Base-by-base conservation (phyloP, 2,888 invertebrate species). In the Morpho achilles region DNA sequence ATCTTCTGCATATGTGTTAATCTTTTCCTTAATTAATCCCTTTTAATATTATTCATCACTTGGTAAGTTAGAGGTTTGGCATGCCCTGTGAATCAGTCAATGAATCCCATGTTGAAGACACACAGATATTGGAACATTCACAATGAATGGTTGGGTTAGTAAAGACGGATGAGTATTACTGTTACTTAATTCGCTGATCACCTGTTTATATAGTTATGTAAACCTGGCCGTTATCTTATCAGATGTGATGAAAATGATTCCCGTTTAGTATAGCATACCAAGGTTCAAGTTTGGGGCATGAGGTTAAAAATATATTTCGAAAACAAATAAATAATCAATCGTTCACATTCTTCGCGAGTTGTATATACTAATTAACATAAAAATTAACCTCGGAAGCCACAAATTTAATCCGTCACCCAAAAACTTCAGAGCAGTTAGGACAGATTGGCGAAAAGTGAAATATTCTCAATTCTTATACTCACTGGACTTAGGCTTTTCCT, bases 41-140 rank as follows among this genome's bases (percentile, higher is more conserved):
- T 81, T 82, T 83, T 77, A 77, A 83, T 73, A 76, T 70, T 73
- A 81, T 69, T 80, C 80, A 85, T 84, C 80, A 77, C 79, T 77
- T 81, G 80, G 76, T 74, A 76, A 76, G 77, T 75, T 79, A 84
- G 81, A 69, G 74, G 86, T 77, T 86, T 83, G 78, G 74, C 83
- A 87, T 87, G 82, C 84, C 91, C 91, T 91, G 91, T 74, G 90
- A 90, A 89, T 87, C 82, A 88, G 82, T 87, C 84, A 91, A 91
- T 80, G 87, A 84, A 82, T 82, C 87, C 87, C 80, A 84, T 79
- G 68, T 86, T 90, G 88, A 87, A 89, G 90, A 90, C 88, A 88
- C 90, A 90, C 90, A 90, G 90, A 90, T 82, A 87, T 76, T 78
- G 71, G 69, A 77, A 81, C 80, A 80, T 79, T 80, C 73, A 81